Percentiles rank a stretch among this genome's conserved stretches.
Evolutionary conservation across 2,113 vertebrate species (phyloP).

Genomic region (Carettochelys insculpta): DNA sequence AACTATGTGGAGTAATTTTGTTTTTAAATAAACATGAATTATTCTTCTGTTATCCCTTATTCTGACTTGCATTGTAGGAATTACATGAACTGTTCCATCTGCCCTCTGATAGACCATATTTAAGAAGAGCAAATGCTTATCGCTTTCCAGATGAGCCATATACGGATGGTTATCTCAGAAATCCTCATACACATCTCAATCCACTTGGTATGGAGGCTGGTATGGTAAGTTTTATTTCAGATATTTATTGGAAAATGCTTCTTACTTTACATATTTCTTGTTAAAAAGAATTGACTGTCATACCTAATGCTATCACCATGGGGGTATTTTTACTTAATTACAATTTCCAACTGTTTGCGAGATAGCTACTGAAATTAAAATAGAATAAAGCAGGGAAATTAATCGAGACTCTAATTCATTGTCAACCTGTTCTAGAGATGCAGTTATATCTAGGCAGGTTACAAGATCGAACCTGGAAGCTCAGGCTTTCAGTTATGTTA

Average conservation of each 20-base stretch:
- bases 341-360: background rate
- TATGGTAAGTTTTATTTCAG: slow-evolving; percentile 77
- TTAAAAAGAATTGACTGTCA: background rate
- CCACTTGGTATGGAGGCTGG: slow-evolving; percentile 82
- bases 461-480: background rate
- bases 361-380: background rate
- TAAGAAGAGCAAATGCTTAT: slow-evolving; percentile 89
- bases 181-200: slow-evolving; percentile 85
- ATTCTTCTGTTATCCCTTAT: background rate
- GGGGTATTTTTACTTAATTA: background rate
- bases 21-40: slow-evolving; percentile 18
- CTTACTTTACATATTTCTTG: background rate
- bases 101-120: slow-evolving; percentile 87
- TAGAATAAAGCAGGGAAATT: background rate
- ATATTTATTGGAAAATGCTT: background rate
- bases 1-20: background rate
- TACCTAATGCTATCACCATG: background rate
- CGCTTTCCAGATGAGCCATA: slow-evolving; percentile 90
- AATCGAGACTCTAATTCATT: background rate
- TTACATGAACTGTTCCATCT: slow-evolving; percentile 86
- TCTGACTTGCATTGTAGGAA: slow-evolving; percentile 77
- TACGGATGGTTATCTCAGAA: slow-evolving; percentile 91
- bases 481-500: background rate
- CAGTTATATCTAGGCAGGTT: background rate
- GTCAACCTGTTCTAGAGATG: background rate